Base-by-base conservation (phyloP, 2,113 vertebrate species). In the Ifrita kowaldi region DNA sequence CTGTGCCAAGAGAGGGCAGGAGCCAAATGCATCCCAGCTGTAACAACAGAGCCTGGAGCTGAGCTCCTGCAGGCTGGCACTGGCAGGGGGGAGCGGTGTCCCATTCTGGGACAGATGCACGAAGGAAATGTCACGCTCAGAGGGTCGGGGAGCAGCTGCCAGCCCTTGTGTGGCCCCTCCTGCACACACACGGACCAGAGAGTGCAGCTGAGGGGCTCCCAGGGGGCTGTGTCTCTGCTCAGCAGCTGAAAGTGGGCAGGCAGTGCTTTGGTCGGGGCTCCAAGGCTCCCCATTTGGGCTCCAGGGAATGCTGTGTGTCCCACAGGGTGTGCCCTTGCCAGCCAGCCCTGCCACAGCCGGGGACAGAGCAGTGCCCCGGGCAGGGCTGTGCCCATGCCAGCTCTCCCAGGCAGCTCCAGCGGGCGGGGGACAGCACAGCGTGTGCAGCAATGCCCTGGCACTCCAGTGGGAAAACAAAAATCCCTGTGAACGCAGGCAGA, bases 171-270 rank as follows among this genome's bases (percentile, higher is more conserved):
- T 1, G 33, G 41, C 63, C 70, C 41, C 84, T 79, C 46, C 75
- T 49, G 71, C 2, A 1, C 35, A 15, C 2, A 1, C 1, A 4
- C 3, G 0, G 1, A 23, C 6, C 75, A 44, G 5, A 11, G 60
- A 2, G 1, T 3, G 69, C 42, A 30, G 62, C 78, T 7, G 50
- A 75, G 67, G 75, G 44, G 60, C 27, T 24, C 42, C 16, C 39
- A 9, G 0, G 2, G 60, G 26, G 26, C 69, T 84, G 21, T 10
- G 26, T 22, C 62, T 23, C 32, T 69, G 89, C 64, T 28, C 82
- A 53, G 86, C 35, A 67, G 50, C 83, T 70, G 57, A 15, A 7
- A 17, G 52, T 1, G 50, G 37, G 37, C 69, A 57, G 39, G 23
- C 16, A 68, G 39, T 0, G 1, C 79, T 80, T 44, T 12, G 50